Conservation (phyloP, 2,888 invertebrate species). For the Heliconius ismenius region DNA sequence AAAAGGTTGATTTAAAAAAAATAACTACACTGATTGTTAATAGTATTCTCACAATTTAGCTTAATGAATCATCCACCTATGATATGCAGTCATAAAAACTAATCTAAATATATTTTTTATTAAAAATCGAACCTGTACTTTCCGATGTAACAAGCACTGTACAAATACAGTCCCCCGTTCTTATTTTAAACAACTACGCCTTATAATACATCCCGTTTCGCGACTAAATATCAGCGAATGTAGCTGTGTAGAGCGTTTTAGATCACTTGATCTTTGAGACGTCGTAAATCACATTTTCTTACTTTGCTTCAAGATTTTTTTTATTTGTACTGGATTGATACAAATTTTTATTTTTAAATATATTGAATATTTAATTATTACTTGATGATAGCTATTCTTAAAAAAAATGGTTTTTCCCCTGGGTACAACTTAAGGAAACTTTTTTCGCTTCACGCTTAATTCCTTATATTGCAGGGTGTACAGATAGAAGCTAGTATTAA, state of each 20-base stretch:
- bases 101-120: background rate
- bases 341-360: background rate
- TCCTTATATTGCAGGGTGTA: too few species aligned
- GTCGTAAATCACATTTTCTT: constrained; percentile 22
- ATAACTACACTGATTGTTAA: background rate
- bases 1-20: background rate
- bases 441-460: too few species aligned
- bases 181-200: constrained; percentile 82
- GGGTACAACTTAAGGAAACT: background rate
- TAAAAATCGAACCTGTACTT: constrained; percentile 60
- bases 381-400: background rate
- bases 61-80: constrained; percentile 3
- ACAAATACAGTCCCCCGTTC: constrained; percentile 63
- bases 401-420: background rate
- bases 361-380: background rate
- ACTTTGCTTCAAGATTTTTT: background rate
- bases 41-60: background rate
- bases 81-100: background rate
- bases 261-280: constrained; percentile 57
- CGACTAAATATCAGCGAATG: constrained; percentile 82
- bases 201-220: constrained; percentile 82
- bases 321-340: background rate
- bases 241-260: constrained; percentile 61
- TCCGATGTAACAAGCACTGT: constrained; percentile 41
- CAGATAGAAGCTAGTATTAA: too few species aligned